These are phyloP conservation scores for Sebastes itinus DNA, from an alignment of 2,797 vertebrate genomes.

Conservation along the genomic window DNA sequence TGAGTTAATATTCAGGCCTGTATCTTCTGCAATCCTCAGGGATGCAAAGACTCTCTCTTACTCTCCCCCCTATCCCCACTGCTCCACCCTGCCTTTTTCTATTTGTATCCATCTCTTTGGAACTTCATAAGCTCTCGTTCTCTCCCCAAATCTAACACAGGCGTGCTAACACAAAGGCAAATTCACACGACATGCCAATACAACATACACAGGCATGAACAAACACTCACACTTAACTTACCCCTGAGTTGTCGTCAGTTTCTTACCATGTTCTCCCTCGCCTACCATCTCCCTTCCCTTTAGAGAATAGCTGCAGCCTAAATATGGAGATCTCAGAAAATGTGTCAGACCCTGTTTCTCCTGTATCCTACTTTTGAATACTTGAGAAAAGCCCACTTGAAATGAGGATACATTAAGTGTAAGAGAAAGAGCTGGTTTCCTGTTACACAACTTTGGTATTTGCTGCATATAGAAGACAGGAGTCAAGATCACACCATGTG, in stretches of 20 bases:
- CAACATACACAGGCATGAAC: background rate
- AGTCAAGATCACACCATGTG: background rate
- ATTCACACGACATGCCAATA: constrained; percentile 2
- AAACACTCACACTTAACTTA: background rate
- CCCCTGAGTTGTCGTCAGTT: background rate
- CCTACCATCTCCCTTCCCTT: constrained; percentile 1
- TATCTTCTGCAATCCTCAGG: constrained; percentile 49
- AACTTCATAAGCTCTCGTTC: constrained; percentile 28
- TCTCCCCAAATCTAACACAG: background rate
- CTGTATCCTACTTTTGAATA: constrained; percentile 17
- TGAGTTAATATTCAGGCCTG: constrained; percentile 71
- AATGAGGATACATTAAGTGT: background rate
- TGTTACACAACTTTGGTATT: background rate
- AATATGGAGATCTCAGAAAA: constrained; percentile 38
- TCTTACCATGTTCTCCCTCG: constrained; percentile 7
- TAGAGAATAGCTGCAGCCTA: constrained; percentile 24
- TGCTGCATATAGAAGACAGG: background rate
- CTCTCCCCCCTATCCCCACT: background rate
- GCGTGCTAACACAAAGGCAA: background rate
- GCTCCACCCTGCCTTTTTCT: constrained; percentile 9
- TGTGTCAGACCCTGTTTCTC: constrained; percentile 11
- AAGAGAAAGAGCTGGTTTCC: background rate
- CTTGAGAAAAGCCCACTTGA: background rate
- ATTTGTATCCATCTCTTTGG: constrained; percentile 30
- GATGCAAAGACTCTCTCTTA: constrained; percentile 29